Evolutionary conservation across 2,113 vertebrate species (phyloP), one percentile per base, ranked within the genome.

Genomic region (Canis aureus): DNA sequence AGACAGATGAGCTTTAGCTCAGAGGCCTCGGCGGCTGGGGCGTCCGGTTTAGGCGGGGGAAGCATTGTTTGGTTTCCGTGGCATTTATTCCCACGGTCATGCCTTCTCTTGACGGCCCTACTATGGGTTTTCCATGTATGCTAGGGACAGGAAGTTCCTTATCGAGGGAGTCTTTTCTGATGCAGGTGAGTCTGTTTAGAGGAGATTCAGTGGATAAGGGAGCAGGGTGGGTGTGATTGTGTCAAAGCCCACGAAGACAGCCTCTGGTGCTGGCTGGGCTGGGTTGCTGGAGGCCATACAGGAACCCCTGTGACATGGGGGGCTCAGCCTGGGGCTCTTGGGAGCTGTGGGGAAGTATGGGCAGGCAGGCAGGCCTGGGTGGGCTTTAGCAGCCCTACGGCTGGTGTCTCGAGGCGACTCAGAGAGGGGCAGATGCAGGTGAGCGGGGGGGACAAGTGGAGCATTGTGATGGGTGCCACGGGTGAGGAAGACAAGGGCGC

Each of bases 161-260:
- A 7, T 27, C 17, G 16, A 19, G 57, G 11, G 22, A 12, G 49
- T 60, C 23, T 69, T 16, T 1, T 69, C 49, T 20, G 4, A 8
- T 5, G 13, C 17, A 9, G 38, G 66, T 0, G 62, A 15, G 67
- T 32, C 55, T 0, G 5, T 16, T 15, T 55, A 19, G 19, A 12
- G 23, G 17, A 71, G 38, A 3, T 1, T 6, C 27, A 2, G 73
- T 6, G 60, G 1, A 2, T 0, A 9, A 32, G 49, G 8, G 51
- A 3, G 1, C n/a, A 3, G n/a, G n/a, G 2, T 2, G 15, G 32
- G 27, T 2, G 5, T 55, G 43, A 4, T 15, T 0, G 1, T 0
- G 22, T 35, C 32, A 7, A 8, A 29, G 8, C n/a, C 10, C 17
- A 0, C 11, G 16, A 29, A 11, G 62, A 10, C 19, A 9, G 27